These are phyloP conservation scores for Eolophus roseicapilla DNA, from an alignment of 2,113 vertebrate species.

Conservation along the genomic window DNA sequence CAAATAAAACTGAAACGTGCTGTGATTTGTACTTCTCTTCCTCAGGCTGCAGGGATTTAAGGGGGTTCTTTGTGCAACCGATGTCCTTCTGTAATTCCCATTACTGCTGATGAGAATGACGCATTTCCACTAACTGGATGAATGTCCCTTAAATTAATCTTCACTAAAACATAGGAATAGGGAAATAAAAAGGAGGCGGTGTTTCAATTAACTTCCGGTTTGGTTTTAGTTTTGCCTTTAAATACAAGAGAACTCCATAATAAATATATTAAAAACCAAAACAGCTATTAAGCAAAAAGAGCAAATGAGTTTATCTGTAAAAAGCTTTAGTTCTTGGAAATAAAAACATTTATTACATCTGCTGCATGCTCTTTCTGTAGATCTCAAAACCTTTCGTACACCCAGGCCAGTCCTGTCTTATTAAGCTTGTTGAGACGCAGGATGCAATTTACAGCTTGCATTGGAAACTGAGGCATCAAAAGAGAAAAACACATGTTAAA, in stretches of 20 bases:
- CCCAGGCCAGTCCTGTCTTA: neutral
- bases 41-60: neutral
- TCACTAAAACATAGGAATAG: neutral
- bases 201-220: neutral
- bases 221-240: neutral
- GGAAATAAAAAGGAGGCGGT: neutral
- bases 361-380: neutral
- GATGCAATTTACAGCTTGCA: neutral
- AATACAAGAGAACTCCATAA: neutral
- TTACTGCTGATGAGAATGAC: slow-evolving; percentile 10
- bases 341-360: neutral
- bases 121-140: slow-evolving; percentile 9
- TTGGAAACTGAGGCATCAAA: neutral
- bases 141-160: slow-evolving; percentile 10
- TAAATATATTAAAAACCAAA: neutral
- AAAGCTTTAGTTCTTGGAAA: neutral
- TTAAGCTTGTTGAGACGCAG: neutral
- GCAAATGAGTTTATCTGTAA: neutral
- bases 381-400: neutral
- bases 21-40: neutral
- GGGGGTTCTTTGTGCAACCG: neutral
- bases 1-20: neutral
- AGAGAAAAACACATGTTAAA: neutral
- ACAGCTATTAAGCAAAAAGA: neutral
- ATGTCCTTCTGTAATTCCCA: neutral